Conservation (phyloP, 2,113 vertebrate species). For the Egretta garzetta region DNA sequence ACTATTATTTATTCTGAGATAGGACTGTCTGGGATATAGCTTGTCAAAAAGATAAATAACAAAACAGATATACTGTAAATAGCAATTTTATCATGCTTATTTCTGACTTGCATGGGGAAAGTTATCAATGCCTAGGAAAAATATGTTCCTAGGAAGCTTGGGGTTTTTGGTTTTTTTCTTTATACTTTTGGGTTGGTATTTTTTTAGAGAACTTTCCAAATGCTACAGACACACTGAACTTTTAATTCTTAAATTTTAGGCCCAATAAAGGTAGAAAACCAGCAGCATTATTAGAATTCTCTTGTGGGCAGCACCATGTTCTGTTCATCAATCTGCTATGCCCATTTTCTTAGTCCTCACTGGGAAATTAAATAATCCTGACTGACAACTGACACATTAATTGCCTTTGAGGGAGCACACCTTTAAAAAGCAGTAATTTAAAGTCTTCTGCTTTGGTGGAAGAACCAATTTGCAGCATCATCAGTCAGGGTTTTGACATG, state of each 20-base stretch:
- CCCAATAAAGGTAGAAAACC: neutral
- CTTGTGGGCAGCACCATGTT: neutral
- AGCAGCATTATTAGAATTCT: neutral
- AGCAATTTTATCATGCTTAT: neutral
- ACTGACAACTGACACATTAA: constrained; percentile 71
- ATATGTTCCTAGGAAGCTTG: neutral
- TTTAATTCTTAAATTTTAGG: neutral
- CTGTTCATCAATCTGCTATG: constrained; percentile 29
- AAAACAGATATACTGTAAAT: neutral
- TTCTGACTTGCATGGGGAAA: neutral
- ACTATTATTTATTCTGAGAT: neutral
- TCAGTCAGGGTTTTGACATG: constrained; percentile 68
- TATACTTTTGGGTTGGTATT: too few species aligned
- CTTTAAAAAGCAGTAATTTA: constrained; percentile 66
- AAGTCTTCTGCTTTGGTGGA: constrained; percentile 56
- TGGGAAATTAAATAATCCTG: constrained; percentile 66
- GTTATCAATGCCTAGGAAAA: neutral
- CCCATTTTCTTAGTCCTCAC: constrained; percentile 29
- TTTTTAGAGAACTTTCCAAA: neutral
- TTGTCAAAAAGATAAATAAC: neutral
- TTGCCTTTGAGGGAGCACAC: constrained; percentile 63
- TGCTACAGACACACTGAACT: neutral
- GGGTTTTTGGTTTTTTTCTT: neutral
- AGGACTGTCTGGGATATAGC: neutral
- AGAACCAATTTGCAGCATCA: constrained; percentile 64